Evolutionary conservation across 1,140 invertebrate genomes (phyloP), one percentile per base, ranked within the genome.

Genomic region (Psilanteris sp.): DNA sequence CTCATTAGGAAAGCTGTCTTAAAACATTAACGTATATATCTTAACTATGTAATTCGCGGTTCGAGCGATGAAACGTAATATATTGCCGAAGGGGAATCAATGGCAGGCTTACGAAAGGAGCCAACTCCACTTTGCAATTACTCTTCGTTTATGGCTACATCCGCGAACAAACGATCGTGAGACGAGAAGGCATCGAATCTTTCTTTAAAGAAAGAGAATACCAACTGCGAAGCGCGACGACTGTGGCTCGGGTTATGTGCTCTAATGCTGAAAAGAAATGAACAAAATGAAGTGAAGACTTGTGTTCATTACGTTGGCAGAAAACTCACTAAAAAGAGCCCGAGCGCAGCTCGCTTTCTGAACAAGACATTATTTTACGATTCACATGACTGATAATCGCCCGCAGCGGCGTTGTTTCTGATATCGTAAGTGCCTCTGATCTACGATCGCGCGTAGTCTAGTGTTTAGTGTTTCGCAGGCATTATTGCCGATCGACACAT

Each of bases 111-210:
- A 67, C 32, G 50, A 55, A 37, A 67, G 43, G 34, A 57, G 43
- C 44, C n/a, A 57, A 68, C 43, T 55, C 43, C 41, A 41, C 50
- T 68, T 68, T 48, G 41, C 50, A 68, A 68, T 68, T 68, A 68
- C 43, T 48, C 52, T 57, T 68, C 50, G 43, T 68, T 68, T 55
- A 57, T 55, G 34, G 52, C 50, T 50, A 32, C 39, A 68, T 68
- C 52, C 50, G 43, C 43, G 43, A 68, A 68, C 52, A 57, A 68
- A 48, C 50, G 29, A 43, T 68, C 52, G 31, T 29, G 31, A 55
- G 50, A 46, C 22, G 41, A 54, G 29, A 29, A 61, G 26, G 26
- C 57, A 48, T 61, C 43, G 43, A 48, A 48, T 61, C 57, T 37
- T 44, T 48, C 43, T 37, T 37, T 37, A 22, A 34, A 43, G 20